Evolutionary conservation across 2,797 vertebrate species (phyloP).

Genomic region (Sebastes dallii): DNA sequence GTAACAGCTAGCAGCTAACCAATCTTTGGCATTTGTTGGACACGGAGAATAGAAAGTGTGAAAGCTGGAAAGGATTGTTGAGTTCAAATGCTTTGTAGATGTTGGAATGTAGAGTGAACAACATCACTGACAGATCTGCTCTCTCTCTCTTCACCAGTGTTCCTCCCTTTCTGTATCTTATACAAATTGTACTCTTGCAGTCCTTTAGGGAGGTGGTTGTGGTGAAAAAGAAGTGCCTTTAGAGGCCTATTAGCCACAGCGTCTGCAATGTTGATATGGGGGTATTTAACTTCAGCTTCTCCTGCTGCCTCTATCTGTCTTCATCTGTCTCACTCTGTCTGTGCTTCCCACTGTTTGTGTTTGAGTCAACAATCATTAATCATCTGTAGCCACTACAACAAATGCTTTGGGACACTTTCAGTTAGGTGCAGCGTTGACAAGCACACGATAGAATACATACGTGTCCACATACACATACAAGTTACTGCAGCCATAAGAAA

Average conservation of each 20-base stretch:
- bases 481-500: background rate
- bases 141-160: background rate
- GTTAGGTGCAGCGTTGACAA: conserved; percentile 46
- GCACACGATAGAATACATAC: background rate
- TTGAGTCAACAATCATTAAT: conserved; percentile 77
- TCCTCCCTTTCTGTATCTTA: conserved; percentile 11
- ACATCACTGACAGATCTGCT: background rate
- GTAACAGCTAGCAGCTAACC: background rate
- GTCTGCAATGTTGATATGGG: conserved; percentile 66
- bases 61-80: background rate
- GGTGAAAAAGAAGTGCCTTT: conserved; percentile 60
- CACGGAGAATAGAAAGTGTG: background rate
- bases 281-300: conserved; percentile 71
- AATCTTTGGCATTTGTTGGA: background rate
- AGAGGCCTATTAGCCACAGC: conserved; percentile 68
- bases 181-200: conserved; percentile 39
- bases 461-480: background rate
- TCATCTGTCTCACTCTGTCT: conserved; percentile 72
- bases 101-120: background rate
- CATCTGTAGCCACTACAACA: conserved; percentile 50
- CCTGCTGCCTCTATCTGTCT: conserved; percentile 67
- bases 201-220: conserved; percentile 49
- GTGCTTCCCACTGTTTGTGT: conserved; percentile 66
- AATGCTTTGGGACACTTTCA: conserved; percentile 58
- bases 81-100: background rate